phyloP scores from a whole-genome alignment of 64 coral and sea anemone genomes.

The Acropora yongei region DNA sequence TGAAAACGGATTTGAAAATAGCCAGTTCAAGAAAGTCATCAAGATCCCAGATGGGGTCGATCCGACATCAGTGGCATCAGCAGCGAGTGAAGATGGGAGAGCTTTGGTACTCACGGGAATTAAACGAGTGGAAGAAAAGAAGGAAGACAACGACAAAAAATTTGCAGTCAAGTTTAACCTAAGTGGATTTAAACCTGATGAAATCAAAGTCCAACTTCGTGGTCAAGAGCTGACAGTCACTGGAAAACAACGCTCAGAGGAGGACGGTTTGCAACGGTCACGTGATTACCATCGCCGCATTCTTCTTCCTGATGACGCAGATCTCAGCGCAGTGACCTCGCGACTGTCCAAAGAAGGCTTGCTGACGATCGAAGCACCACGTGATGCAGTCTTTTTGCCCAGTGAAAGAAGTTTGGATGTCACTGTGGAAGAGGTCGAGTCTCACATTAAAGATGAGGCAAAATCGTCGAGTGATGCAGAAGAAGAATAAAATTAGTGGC shows the following conservation, averaged over 20 bases:
- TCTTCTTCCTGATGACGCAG: conserved; percentile 78
- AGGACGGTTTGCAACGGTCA: conserved; percentile 38
- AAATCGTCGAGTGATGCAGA: not conserved
- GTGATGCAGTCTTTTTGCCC: not conserved
- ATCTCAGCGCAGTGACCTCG: conserved; percentile 72
- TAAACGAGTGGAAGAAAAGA: conserved; percentile 2
- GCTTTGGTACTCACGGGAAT: conserved; percentile 64
- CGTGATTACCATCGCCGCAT: conserved; percentile 75
- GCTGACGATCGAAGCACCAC: conserved; percentile 66
- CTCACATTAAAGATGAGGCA: not conserved
- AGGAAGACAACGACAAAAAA: conserved; percentile 67
- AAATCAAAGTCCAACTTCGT: conserved; percentile 81
- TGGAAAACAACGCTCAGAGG: conserved; percentile 62
- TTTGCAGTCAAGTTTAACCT: conserved; percentile 80
- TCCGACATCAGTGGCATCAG: conserved; percentile 55
- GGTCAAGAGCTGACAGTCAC: conserved; percentile 72
- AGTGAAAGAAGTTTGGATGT: not conserved
- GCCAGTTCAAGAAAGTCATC: conserved; percentile 64
- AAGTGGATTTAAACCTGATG: conserved; percentile 62
- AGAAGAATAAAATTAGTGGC: no score
- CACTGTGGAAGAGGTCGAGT: not conserved
- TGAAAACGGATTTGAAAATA: conserved; percentile 71
- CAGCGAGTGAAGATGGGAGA: conserved; percentile 46
- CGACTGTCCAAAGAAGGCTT: conserved; percentile 54
- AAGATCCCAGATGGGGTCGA: conserved; percentile 83